Evolutionary conservation across 1,140 invertebrate genomes (phyloP).

Genomic region (Drosophila parvula): DNA sequence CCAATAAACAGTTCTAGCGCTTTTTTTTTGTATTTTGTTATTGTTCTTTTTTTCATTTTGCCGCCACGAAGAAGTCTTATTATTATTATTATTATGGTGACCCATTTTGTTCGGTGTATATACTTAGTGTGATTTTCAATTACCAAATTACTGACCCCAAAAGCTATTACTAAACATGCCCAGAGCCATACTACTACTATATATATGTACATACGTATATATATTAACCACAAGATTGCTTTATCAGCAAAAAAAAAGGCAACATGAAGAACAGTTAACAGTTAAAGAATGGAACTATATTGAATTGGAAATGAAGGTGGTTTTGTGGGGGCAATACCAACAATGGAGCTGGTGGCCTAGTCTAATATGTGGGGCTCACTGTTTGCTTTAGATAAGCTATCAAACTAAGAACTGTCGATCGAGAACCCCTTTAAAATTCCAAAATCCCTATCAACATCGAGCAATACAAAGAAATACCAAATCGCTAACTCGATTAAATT

Average conservation of each 20-base stretch:
- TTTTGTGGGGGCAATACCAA: constrained; percentile 15
- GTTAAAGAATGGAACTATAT: constrained; percentile 27
- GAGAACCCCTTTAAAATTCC: constrained; percentile 1
- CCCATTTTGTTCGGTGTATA: constrained; percentile 56
- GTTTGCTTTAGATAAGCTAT: constrained; percentile 67
- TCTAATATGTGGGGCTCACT: constrained; percentile 13
- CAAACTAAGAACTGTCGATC: constrained; percentile 10
- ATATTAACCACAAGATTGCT: constrained; percentile 51
- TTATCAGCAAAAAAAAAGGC: constrained; percentile 57
- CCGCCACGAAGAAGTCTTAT: constrained; percentile 8
- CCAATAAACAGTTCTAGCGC: constrained; percentile 43
- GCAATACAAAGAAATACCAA: constrained; percentile 31
- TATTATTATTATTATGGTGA: constrained; percentile 38
- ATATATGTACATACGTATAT: constrained; percentile 1
- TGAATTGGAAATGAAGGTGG: constrained; percentile 37
- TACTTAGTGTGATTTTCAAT: constrained; percentile 60
- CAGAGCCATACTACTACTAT: constrained; percentile 10
- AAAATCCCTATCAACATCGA: constrained; percentile 8
- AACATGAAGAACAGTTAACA: constrained; percentile 37
- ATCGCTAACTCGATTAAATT: constrained; percentile 14
- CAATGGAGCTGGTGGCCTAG: constrained; percentile 32
- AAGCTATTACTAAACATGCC: constrained; percentile 53
- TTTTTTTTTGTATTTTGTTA: constrained; percentile 21
- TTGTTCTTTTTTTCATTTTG: constrained; percentile 22
- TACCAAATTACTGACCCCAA: constrained; percentile 79